A percentile compares a stretch with the other conserved stretches of the same genome.
Conservation (phyloP, 2,113 vertebrate species). For the Corythoichthys intestinalis region DNA sequence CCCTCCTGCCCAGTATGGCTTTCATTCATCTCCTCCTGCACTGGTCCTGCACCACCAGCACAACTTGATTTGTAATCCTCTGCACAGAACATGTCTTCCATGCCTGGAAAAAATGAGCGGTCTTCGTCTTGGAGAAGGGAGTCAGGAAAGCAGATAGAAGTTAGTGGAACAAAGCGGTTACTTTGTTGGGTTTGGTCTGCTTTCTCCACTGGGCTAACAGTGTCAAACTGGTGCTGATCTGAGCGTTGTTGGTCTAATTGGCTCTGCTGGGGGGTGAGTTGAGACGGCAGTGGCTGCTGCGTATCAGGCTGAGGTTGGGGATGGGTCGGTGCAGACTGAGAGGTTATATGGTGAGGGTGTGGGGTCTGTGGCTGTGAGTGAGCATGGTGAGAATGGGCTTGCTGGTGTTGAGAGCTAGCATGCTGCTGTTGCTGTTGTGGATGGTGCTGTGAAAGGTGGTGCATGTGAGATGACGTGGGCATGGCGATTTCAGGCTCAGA, state of each 20-base stretch:
- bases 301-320: slow-evolving; percentile 61
- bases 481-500: slow-evolving; percentile 72
- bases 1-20: slow-evolving; percentile 60
- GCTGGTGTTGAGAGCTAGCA: slow-evolving; percentile 65
- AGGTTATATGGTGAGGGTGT: slow-evolving; percentile 67
- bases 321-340: slow-evolving; percentile 54
- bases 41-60: slow-evolving; percentile 70
- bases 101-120: slow-evolving; percentile 90
- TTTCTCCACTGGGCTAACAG: slow-evolving; percentile 80
- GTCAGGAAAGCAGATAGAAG: slow-evolving; percentile 93
- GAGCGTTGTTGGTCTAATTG: slow-evolving; percentile 78
- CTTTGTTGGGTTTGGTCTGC: slow-evolving; percentile 68
- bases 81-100: slow-evolving; percentile 93
- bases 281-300: slow-evolving; percentile 63
- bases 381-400: slow-evolving; percentile 64
- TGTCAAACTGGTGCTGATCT: slow-evolving; percentile 80
- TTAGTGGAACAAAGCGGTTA: slow-evolving; percentile 84
- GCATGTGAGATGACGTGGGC: slow-evolving; percentile 68
- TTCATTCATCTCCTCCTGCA: slow-evolving; percentile 70
- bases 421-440: slow-evolving; percentile 64
- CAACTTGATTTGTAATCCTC: slow-evolving; percentile 86
- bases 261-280: slow-evolving; percentile 73
- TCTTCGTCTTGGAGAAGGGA: slow-evolving; percentile 88
- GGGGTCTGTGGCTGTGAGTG: slow-evolving; percentile 56
- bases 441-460: slow-evolving; percentile 72